Evolutionary conservation across 2,113 vertebrate species (phyloP).

Genomic region (Rhinolophus sinicus): DNA sequence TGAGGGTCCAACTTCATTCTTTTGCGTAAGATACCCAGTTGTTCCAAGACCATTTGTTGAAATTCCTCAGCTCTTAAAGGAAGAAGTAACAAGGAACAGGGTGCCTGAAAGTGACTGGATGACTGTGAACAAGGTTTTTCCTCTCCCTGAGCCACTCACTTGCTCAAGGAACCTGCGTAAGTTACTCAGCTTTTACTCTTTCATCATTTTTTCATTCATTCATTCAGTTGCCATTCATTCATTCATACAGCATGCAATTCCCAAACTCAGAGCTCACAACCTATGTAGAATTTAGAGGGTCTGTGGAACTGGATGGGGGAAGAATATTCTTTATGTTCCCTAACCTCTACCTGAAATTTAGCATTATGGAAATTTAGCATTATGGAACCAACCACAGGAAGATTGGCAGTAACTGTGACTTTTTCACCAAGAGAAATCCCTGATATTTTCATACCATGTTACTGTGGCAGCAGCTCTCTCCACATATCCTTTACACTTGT

Average conservation of each 20-base stretch:
- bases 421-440: conserved; percentile 28
- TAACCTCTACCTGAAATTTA: conserved; percentile 25
- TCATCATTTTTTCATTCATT: not conserved
- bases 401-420: not conserved
- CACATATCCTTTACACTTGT: conserved; percentile 48
- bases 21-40: not conserved
- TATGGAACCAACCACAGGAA: not conserved
- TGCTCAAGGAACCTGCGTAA: not conserved
- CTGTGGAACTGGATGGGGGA: not conserved
- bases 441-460: not conserved
- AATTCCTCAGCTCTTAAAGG: conserved; percentile 30
- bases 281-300: not conserved
- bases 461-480: not conserved
- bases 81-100: not conserved
- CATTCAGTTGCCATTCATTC: not conserved
- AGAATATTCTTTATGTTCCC: not conserved
- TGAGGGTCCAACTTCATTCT: not conserved
- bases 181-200: not conserved
- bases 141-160: not conserved
- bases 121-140: not conserved
- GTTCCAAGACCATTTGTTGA: not conserved
- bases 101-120: not conserved
- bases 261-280: not conserved
- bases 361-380: not conserved
- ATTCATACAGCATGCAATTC: not conserved